These are phyloP conservation scores for Coelinius sp. DNA, from an alignment of 2,888 invertebrate species.

Conservation along the genomic window DNA sequence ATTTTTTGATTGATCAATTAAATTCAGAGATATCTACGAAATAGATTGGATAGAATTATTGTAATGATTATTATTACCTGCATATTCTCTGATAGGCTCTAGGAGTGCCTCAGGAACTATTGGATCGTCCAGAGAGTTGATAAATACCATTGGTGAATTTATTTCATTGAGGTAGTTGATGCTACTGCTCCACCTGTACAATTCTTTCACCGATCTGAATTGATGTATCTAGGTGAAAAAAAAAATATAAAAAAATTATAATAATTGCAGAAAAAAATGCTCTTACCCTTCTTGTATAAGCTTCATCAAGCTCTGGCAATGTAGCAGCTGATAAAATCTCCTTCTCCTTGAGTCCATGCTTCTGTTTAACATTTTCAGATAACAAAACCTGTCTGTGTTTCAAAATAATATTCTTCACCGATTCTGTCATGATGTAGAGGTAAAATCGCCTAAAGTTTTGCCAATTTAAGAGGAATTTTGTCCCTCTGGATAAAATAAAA, in stretches of 20 bases:
- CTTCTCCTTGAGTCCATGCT: constrained; percentile 81
- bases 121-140: constrained; percentile 94
- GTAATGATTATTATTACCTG: too few species aligned
- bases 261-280: background rate
- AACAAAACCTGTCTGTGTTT: constrained; percentile 84
- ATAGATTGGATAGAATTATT: background rate
- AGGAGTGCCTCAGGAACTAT: constrained; percentile 86
- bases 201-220: constrained; percentile 82
- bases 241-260: background rate
- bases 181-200: constrained; percentile 90
- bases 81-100: constrained; percentile 80
- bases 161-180: constrained; percentile 85
- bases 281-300: constrained; percentile 79
- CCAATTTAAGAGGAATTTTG: constrained; percentile 88
- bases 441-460: constrained; percentile 91
- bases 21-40: too few species aligned
- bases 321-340: constrained; percentile 90
- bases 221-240: constrained; percentile 77
- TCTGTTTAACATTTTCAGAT: constrained; percentile 80
- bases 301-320: constrained; percentile 89
- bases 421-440: constrained; percentile 93
- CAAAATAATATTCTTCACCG: constrained; percentile 89
- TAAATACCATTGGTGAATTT: constrained; percentile 88
- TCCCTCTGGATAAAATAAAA: constrained; percentile 75
- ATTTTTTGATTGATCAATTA: too few species aligned